Evolutionary conservation across 1,140 invertebrate species (phyloP).

Genomic region (Latrodectus geometricus): DNA sequence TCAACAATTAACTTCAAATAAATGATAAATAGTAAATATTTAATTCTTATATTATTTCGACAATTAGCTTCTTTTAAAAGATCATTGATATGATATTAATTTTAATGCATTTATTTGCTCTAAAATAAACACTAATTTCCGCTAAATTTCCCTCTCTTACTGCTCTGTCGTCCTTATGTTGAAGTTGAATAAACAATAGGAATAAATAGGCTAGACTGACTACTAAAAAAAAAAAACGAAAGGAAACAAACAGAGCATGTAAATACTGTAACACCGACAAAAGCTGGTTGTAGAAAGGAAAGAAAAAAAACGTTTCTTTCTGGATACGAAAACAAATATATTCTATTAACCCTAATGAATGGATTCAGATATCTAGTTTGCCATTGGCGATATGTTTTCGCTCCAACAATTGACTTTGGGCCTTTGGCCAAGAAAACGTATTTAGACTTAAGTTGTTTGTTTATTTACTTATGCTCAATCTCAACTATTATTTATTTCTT

Average conservation of each 20-base stretch:
- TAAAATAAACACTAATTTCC: too few relatives aligned
- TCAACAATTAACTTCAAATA: too few relatives aligned
- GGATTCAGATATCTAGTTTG: slow-evolving; percentile 31
- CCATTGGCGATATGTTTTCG: slow-evolving; percentile 47
- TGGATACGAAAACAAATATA: slow-evolving; percentile 41
- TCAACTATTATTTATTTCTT: neutral
- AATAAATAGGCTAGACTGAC: neutral
- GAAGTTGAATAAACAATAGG: neutral
- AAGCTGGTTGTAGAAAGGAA: slow-evolving; percentile 1
- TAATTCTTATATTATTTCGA: too few relatives aligned
- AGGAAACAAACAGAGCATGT: slow-evolving; percentile 55
- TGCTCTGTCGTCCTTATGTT: neutral
- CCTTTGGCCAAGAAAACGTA: slow-evolving; percentile 15
- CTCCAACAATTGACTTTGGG: slow-evolving; percentile 13
- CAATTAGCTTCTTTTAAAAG: too few relatives aligned
- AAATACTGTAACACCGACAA: slow-evolving; percentile 40
- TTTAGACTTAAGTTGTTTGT: neutral
- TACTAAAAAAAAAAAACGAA: neutral
- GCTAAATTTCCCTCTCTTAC: neutral
- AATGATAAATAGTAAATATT: too few relatives aligned
- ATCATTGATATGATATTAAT: too few relatives aligned
- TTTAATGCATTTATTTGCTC: too few relatives aligned
- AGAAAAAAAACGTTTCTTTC: slow-evolving; percentile 7
- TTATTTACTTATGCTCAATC: neutral
- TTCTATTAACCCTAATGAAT: slow-evolving; percentile 60